phyloP scores from a whole-genome alignment of 2,113 vertebrate genomes.

The Nipponia nippon region DNA sequence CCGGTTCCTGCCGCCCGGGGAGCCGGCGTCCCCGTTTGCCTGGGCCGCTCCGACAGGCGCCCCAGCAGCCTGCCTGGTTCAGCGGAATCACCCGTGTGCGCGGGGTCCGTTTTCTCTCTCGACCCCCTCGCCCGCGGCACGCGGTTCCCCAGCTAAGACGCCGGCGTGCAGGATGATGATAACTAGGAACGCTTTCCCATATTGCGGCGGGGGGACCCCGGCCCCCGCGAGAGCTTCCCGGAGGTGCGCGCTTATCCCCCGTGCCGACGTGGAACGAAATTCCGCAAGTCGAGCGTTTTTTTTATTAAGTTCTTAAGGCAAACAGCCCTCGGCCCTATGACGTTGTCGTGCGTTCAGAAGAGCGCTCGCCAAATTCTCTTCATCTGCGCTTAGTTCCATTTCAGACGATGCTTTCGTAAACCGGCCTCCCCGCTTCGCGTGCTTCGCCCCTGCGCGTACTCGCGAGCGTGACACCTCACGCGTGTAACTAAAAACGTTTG shows the following conservation, averaged over 20 bases:
- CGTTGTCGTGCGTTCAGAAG: neutral
- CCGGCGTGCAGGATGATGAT: neutral
- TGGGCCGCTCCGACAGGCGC: too few species aligned
- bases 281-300: neutral
- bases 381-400: neutral
- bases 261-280: fast-evolving
- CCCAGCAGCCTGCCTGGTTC: too few species aligned
- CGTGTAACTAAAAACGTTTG: neutral
- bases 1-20: neutral
- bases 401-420: neutral
- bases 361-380: neutral
- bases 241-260: neutral
- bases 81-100: fast-evolving
- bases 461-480: neutral
- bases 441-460: neutral
- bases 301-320: neutral
- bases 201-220: neutral
- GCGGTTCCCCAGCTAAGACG: fast-evolving
- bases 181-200: neutral
- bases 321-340: neutral
- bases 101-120: neutral
- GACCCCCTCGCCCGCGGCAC: neutral
- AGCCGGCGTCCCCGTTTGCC: neutral
- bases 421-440: neutral
- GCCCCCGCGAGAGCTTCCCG: neutral